Evolutionary conservation across 1,140 invertebrate genomes (phyloP).

Genomic region (Neotoxoptera formosana): DNA sequence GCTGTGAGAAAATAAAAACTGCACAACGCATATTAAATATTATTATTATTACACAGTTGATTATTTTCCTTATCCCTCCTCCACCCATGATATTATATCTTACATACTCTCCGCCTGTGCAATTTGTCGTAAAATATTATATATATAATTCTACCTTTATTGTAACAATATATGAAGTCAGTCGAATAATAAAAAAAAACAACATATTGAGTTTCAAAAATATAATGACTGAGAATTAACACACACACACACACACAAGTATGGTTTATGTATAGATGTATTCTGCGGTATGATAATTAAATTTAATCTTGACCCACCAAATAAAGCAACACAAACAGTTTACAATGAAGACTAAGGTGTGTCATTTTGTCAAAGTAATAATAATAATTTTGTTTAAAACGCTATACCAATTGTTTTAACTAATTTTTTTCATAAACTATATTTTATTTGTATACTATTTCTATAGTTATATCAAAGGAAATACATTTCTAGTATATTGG

Average conservation of each 20-base stretch:
- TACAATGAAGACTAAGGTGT: conserved; percentile 17
- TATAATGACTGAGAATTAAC: not conserved
- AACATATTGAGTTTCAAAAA: conserved; percentile 3
- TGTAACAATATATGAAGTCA: conserved; percentile 27
- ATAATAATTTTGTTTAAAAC: not conserved
- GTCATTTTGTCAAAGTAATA: conserved; percentile 21
- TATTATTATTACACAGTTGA: conserved; percentile 56
- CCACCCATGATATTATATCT: not conserved
- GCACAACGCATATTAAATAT: conserved; percentile 18
- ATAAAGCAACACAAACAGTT: not conserved
- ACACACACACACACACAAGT: not conserved
- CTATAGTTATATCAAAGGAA: not conserved
- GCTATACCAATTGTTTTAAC: not conserved
- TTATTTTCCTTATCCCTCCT: conserved; percentile 31
- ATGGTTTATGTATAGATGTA: not conserved
- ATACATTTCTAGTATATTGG: not conserved
- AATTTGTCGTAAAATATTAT: conserved; percentile 5
- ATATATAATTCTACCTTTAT: conserved; percentile 3
- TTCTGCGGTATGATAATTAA: conserved; percentile 16
- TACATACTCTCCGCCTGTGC: not conserved
- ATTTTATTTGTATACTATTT: not conserved
- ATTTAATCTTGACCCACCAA: conserved; percentile 30
- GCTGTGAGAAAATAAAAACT: conserved; percentile 49
- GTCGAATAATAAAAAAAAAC: not conserved
- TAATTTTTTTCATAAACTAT: not conserved